Evolutionary conservation across 2,888 invertebrate genomes (phyloP).

Genomic region (Parnassius orleans): DNA sequence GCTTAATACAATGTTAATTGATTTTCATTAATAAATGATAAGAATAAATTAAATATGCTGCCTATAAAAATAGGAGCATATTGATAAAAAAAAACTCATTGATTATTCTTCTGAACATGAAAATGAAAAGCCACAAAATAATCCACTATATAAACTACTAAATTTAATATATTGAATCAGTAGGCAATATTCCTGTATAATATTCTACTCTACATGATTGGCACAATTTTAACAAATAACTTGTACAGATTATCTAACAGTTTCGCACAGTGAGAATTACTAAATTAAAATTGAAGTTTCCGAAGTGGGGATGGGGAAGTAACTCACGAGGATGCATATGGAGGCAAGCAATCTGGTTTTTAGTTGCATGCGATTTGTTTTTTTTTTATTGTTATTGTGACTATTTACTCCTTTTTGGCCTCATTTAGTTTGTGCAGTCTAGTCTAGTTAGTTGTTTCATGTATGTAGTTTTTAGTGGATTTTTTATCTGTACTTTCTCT

Average conservation of each 20-base stretch:
- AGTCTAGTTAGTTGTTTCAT: constrained; percentile 1
- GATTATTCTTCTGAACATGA: no score
- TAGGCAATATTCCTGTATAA: constrained; percentile 11
- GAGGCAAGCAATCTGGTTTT: constrained; percentile 70
- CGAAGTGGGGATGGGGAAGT: constrained; percentile 53
- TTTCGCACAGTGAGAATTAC: constrained; percentile 73
- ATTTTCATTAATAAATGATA: no score
- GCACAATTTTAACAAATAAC: constrained; percentile 45
- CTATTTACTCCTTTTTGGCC: constrained; percentile 10
- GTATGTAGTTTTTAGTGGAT: background rate
- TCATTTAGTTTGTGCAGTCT: constrained; percentile 17
- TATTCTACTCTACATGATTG: constrained; percentile 32
- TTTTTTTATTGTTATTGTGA: background rate
- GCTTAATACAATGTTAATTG: no score
- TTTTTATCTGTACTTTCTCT: constrained; percentile 17
- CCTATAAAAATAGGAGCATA: no score
- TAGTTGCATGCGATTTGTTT: constrained; percentile 48
- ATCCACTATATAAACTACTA: background rate
- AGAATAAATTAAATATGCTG: no score
- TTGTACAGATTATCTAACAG: constrained; percentile 65
- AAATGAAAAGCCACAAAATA: no score
- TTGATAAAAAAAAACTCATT: no score
- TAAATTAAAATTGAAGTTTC: constrained; percentile 43
- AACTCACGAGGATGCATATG: constrained; percentile 77
- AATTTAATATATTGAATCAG: background rate